Evolutionary conservation across 2,797 vertebrate genomes (phyloP), one percentile per base, ranked within the genome.

Genomic region (Leuciscus waleckii): DNA sequence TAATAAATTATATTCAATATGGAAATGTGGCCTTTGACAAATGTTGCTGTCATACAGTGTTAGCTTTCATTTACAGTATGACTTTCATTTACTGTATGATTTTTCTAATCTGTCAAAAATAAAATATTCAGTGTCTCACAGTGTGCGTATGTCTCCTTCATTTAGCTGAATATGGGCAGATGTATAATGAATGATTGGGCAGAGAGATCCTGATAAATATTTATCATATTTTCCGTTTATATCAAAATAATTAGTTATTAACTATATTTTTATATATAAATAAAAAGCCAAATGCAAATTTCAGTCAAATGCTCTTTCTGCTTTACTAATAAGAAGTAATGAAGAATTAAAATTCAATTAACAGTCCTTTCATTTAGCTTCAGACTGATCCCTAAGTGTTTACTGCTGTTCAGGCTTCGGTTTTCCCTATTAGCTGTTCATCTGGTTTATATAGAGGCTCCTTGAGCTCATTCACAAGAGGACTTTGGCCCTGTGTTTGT

Each of bases 401-500:
- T 68, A 58, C 65, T 29, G 29, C 23, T 46, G 83, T 79, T 84
- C 65, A 49, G 51, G 9, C 32, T 84, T 78, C 43, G 32, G 29
- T 80, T 88, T 76, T 79, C 70, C 75, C 37, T 71, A 49, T 86
- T 80, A 71, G 74, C 81, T 68, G 67, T 84, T 89, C 54, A 49
- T 49, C 68, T 37, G 77, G 61, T 81, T 43, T 79, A 37, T 67
- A 71, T 73, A n/a, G 68, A 74, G 70, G 37, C 76, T 83, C 37
- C 70, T 88, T 83, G 70, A 89, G 71, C 46, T 82, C 49, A 56
- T 78, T 81, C 67, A 80, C 70, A 76, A 80, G 71, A 71, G 77
- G 85, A 70, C 80, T 85, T 87, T 78, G 49, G 19, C 71, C 35
- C 76, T 86, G 87, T 84, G 84, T 84, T 85, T 85, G 56, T 81